Conservation (phyloP, 2,888 invertebrate genomes). For the Lydus trimaculatus region DNA sequence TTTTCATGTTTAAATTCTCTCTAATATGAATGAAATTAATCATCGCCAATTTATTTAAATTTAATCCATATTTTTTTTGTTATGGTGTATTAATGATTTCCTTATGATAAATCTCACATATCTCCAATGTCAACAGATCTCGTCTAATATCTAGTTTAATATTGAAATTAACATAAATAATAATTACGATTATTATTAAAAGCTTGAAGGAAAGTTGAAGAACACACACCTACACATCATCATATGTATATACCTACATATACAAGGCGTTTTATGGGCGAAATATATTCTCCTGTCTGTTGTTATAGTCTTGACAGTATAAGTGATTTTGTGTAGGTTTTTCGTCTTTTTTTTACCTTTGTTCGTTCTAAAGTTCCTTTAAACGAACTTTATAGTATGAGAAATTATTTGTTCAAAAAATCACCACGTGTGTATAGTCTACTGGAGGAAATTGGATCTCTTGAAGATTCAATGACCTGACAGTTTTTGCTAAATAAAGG, state of each 20-base stretch:
- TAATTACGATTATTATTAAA: neutral
- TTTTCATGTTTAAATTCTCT: neutral
- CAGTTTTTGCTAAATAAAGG: no score
- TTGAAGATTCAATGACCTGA: no score
- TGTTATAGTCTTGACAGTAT: neutral
- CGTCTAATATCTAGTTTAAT: neutral
- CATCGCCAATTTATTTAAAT: neutral
- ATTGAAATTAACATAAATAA: neutral
- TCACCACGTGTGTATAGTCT: no score
- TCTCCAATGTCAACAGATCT: neutral
- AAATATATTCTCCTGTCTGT: neutral
- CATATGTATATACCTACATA: neutral
- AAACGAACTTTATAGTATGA: no score
- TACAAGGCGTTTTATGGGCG: neutral
- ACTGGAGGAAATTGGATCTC: no score
- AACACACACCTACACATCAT: neutral
- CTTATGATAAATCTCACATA: neutral
- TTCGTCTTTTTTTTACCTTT: neutral
- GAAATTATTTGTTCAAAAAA: no score
- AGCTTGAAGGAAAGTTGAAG: neutral
- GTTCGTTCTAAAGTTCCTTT: neutral
- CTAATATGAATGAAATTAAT: conserved; percentile 3
- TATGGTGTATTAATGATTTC: neutral
- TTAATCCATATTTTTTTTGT: neutral
- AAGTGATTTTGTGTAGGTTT: neutral